These are phyloP conservation scores for Scrobipalpa atriplicella DNA, from an alignment of 2,888 invertebrate genomes.

Conservation along the genomic window DNA sequence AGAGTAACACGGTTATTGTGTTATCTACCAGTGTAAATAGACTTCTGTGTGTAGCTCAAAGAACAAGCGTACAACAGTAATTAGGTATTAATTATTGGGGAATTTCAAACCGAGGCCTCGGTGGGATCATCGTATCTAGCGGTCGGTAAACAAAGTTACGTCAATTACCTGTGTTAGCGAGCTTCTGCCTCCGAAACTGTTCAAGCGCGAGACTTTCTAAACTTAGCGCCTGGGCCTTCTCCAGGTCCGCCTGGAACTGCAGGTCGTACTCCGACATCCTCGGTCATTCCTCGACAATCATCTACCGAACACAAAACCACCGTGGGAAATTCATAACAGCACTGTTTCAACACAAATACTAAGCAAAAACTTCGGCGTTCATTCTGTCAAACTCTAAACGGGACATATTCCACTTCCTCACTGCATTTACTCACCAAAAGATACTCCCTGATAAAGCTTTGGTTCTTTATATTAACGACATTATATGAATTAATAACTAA, in stretches of 20 bases:
- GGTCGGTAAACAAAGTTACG: constrained; percentile 66
- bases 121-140: constrained; percentile 47
- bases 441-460: constrained; percentile 49
- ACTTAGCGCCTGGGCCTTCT: constrained; percentile 93
- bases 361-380: constrained; percentile 50
- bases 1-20: neutral
- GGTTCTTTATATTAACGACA: constrained; percentile 56
- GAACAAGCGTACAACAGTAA: constrained; percentile 8
- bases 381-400: constrained; percentile 43
- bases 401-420: constrained; percentile 35
- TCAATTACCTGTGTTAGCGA: constrained; percentile 77
- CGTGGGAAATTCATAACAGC: constrained; percentile 60
- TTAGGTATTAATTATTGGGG: constrained; percentile 23
- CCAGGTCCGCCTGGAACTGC: constrained; percentile 93
- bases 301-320: constrained; percentile 60
- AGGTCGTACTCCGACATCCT: constrained; percentile 88
- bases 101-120: constrained; percentile 37
- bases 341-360: constrained; percentile 40
- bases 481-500: constrained; percentile 51
- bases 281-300: constrained; percentile 51
- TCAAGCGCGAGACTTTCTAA: constrained; percentile 93
- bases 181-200: constrained; percentile 89
- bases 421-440: constrained; percentile 50
- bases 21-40: constrained; percentile 16
- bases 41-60: neutral